phyloP scores from a whole-genome alignment of 2,797 vertebrate species.

The Coracias cyanogaster region DNA sequence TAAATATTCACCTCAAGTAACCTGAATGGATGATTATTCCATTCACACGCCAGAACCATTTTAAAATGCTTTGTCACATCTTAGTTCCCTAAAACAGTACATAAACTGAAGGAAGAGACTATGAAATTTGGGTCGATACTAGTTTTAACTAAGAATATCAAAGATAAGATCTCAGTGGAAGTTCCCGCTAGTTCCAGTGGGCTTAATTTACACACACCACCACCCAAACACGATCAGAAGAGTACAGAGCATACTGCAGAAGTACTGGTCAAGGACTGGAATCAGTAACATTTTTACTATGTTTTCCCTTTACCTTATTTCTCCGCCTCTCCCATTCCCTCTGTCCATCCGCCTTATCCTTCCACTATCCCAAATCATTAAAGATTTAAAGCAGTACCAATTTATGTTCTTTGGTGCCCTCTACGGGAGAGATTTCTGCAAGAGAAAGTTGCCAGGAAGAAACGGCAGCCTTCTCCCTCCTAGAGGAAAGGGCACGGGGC shows the following conservation, averaged over 20 bases:
- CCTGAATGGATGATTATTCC: background rate
- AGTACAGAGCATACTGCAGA: background rate
- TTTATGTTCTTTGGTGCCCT: conserved; percentile 72
- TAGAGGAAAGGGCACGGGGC: background rate
- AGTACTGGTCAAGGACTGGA: background rate
- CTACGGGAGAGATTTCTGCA: conserved; percentile 63
- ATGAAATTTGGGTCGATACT: background rate
- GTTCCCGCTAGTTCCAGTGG: background rate
- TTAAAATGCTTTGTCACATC: background rate
- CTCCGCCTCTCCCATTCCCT: fast-evolving
- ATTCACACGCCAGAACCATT: background rate
- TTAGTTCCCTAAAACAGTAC: background rate
- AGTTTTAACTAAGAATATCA: background rate
- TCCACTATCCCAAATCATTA: background rate
- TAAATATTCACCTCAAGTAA: background rate
- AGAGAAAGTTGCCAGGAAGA: background rate
- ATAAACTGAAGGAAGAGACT: background rate
- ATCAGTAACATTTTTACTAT: background rate
- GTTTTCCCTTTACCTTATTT: background rate
- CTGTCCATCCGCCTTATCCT: background rate
- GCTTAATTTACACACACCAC: background rate
- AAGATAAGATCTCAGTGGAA: background rate
- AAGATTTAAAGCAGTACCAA: background rate
- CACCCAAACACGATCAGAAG: background rate
- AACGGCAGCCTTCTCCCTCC: background rate